Evolutionary conservation across 2,797 vertebrate genomes (phyloP), one percentile per base, ranked within the genome.

Genomic region (Pipistrellus nathusii): DNA sequence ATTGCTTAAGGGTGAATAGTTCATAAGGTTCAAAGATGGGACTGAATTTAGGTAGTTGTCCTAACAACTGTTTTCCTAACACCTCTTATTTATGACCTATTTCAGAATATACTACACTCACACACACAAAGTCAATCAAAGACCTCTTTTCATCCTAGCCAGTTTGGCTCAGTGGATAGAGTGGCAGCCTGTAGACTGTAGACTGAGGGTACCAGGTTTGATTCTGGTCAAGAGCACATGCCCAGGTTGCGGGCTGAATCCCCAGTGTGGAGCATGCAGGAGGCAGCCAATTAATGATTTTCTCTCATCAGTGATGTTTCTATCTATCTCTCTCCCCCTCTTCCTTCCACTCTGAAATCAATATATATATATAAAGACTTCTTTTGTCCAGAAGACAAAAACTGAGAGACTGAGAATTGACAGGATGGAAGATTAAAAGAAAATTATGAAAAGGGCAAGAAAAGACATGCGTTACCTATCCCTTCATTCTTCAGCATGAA

Each of bases 301-400:
- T 62, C 5, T 25, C 55, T 59, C 59, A 62, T 62, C 59, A 62
- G 30, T 30, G 12, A 62, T 14, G 27, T 30, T 30, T 62, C 38
- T 41, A 41, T 41, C 38, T 41, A 41, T 62, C 59, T 62, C 27
- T 30, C 59, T 62, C 11, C 27, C 59, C 12, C 59, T 62, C 59
- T 62, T 14, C 57, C 25, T 59, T 59, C 27, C 27, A 30, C 27
- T 30, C 59, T 62, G 5, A 62, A 62, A 30, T 30, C 13, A 59
- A 59, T 30, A 30, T 62, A 30, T 62, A 6, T 14, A 62, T 13
- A 59, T 27, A 59, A 27, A 59, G 32, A 64, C 3, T 25, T 80
- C 41, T 73, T 92, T 69, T 44, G 32, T 90, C 7, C 57, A 59
- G 7, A 85, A 75, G 62, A 68, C 32, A 62, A 93, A 86, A 82